Evolutionary conservation across 2,797 vertebrate species (phyloP), one percentile per base, ranked within the genome.

Genomic region (Aeoliscus strigatus): DNA sequence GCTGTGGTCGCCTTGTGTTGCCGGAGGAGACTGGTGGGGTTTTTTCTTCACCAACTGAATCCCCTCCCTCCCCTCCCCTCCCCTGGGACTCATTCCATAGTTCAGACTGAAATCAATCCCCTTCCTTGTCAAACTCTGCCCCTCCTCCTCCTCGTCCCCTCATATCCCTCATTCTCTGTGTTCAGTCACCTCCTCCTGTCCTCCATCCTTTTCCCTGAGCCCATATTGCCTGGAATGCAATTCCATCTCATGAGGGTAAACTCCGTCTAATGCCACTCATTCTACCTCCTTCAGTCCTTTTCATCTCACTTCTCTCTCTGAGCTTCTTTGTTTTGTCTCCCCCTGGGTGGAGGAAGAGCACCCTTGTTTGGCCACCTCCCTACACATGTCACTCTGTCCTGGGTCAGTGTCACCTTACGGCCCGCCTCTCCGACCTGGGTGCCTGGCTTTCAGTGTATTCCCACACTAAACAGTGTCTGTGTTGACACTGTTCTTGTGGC

Each of bases 31-130:
- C 34, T 30, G 0, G 13, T 40, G 33, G 38, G 1, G 16, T 27
- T 52, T 38, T 51, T 45, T 48, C 44, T 52, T 18, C 33, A 16
- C 21, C 27, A 28, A 34, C 55, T 33, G 14, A 44, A 38, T 24
- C 23, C 27, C 39, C 23, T 37, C 27, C 17, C 27, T 28, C 17
- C 17, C 14, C 12, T 7, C 27, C 24, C 17, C 27, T 53, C 67
- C 58, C 67, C 14, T 11, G 62, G 42, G 64, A 63, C 53, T 67
- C 60, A 51, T 71, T 71, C 50, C 53, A 41, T 26, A 4, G 6
- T 58, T 63, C 43, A 70, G 73, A 73, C 56, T 42, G 53, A 80
- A 72, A 80, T 75, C 73, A 69, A 52, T 74, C 67, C 47, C 64
- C 37, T 28, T 42, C 51, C 40, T 28, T 55, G 50, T 57, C 10